These are phyloP conservation scores for Drosophila equinoxialis DNA, from an alignment of 1,140 invertebrate species.

Conservation along the genomic window DNA sequence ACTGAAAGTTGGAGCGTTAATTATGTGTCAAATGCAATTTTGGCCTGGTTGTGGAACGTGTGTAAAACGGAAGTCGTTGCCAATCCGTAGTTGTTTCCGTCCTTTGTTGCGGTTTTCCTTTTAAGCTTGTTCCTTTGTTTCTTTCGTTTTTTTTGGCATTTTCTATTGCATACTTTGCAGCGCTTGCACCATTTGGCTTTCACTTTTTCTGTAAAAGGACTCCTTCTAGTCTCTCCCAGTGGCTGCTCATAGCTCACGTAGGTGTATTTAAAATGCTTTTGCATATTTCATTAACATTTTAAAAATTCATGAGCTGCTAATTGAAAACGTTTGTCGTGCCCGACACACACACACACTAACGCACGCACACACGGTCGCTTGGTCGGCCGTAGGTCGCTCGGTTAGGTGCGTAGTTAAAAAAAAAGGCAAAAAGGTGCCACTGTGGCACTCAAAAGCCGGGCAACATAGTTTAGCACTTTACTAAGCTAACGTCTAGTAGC, in stretches of 20 bases:
- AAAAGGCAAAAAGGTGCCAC: constrained; percentile 67
- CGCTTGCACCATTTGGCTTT: constrained; percentile 52
- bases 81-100: constrained; percentile 75
- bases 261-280: constrained; percentile 69
- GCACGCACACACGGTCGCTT: neutral
- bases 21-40: constrained; percentile 69
- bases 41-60: constrained; percentile 50
- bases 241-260: neutral
- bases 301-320: constrained; percentile 82
- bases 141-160: constrained; percentile 18
- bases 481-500: constrained; percentile 46
- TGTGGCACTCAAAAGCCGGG: constrained; percentile 67
- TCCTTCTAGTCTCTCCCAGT: neutral
- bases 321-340: constrained; percentile 82
- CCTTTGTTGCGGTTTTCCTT: constrained; percentile 43
- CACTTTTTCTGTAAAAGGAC: constrained; percentile 43
- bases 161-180: constrained; percentile 46
- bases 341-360: constrained; percentile 21
- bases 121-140: neutral
- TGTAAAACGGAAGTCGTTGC: constrained; percentile 76
- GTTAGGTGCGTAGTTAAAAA: constrained; percentile 58
- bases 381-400: constrained; percentile 1
- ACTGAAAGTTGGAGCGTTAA: constrained; percentile 49
- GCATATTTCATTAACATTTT: constrained; percentile 77
- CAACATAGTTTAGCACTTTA: constrained; percentile 83